Evolutionary conservation across 2,113 vertebrate genomes (phyloP).

Genomic region (Grammomys surdaster): DNA sequence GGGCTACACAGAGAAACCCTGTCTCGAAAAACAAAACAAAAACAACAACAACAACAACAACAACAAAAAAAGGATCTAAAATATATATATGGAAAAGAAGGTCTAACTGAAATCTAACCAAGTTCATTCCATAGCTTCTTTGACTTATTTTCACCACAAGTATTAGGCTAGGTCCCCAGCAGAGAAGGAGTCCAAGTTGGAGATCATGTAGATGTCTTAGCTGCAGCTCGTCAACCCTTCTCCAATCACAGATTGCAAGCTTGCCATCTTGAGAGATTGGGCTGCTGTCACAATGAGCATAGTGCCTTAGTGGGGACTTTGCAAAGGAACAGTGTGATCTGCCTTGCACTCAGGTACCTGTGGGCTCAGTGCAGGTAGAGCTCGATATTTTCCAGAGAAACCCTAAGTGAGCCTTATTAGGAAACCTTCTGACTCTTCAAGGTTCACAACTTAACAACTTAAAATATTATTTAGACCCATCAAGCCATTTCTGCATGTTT

Average conservation of each 20-base stretch:
- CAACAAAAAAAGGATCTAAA: not conserved
- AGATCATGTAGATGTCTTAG: not conserved
- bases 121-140: not conserved
- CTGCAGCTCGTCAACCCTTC: not conserved
- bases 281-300: not conserved
- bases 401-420: not conserved
- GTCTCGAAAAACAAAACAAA: too few species aligned
- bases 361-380: not conserved
- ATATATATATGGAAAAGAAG: not conserved
- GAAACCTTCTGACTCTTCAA: constrained; percentile 5
- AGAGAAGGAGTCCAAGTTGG: not conserved
- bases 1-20: too few species aligned
- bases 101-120: constrained; percentile 15
- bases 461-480: not conserved
- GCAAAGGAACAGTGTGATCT: not conserved
- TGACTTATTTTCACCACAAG: not conserved
- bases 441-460: not conserved
- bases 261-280: not conserved
- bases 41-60: too few species aligned
- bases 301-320: not conserved
- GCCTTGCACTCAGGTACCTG: not conserved
- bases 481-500: not conserved
- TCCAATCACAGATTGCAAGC: not conserved
- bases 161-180: not conserved
- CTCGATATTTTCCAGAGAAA: constrained; percentile 12